These are phyloP conservation scores for Zeuzera pyrina DNA, from an alignment of 2,888 invertebrate species.

Conservation along the genomic window DNA sequence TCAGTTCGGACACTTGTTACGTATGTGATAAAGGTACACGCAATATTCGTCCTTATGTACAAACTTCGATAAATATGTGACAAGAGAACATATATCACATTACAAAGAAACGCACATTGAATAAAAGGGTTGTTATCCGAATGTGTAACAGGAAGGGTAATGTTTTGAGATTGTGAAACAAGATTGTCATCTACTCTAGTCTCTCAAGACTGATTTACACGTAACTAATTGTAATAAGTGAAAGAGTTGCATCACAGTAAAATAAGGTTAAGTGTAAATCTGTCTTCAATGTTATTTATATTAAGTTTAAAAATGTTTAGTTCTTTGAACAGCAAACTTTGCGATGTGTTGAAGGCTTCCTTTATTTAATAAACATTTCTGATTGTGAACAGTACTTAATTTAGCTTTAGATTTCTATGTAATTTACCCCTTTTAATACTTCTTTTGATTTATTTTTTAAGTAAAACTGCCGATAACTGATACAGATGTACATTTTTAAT, in stretches of 20 bases:
- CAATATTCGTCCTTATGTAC: too few species aligned
- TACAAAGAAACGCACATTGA: too few species aligned
- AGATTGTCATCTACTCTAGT: constrained; percentile 38
- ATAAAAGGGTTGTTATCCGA: constrained; percentile 4
- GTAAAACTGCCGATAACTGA: too few species aligned
- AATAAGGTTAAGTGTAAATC: constrained; percentile 19
- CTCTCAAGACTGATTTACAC: constrained; percentile 22
- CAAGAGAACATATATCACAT: too few species aligned
- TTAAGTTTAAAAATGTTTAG: constrained; percentile 39
- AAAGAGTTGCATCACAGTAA: background rate
- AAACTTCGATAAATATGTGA: too few species aligned
- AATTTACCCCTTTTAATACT: too few species aligned
- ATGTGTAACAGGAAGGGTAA: constrained; percentile 8
- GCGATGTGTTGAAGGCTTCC: constrained; percentile 40
- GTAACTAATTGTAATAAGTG: constrained; percentile 3
- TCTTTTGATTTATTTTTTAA: too few species aligned
- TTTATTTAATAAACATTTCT: constrained; percentile 21
- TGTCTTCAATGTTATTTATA: constrained; percentile 31
- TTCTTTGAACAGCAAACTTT: constrained; percentile 35
- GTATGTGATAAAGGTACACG: too few species aligned
- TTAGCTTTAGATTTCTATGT: constrained; percentile 42
- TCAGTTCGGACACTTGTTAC: too few species aligned
- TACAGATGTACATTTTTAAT: constrained; percentile 38
- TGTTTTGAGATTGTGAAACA: constrained; percentile 31
- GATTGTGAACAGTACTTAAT: constrained; percentile 49